Evolutionary conservation across 1,140 invertebrate genomes (phyloP).

Genomic region (Pseudomyrmex sp.): DNA sequence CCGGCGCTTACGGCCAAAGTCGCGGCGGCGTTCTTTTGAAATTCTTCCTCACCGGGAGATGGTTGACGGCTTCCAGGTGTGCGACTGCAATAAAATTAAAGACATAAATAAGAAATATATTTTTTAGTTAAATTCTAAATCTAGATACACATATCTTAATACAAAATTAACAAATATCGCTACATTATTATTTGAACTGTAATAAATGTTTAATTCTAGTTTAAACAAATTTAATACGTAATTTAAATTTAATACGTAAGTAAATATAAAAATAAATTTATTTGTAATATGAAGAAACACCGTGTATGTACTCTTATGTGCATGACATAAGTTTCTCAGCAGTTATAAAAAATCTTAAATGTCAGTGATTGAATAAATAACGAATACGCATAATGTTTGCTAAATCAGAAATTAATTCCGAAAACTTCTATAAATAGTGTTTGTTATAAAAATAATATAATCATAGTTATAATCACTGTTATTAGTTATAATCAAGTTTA

Average conservation of each 20-base stretch:
- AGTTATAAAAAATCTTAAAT: slow-evolving; percentile 64
- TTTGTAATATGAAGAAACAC: too few species aligned
- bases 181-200: background rate
- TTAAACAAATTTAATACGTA: background rate
- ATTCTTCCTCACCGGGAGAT: slow-evolving; percentile 94
- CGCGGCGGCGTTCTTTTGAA: slow-evolving; percentile 87
- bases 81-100: slow-evolving; percentile 86
- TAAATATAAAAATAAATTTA: slow-evolving; percentile 20
- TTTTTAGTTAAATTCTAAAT: background rate
- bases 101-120: background rate
- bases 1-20: slow-evolving; percentile 82
- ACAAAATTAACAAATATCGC: background rate
- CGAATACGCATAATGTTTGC: too few species aligned
- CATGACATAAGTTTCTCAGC: too few species aligned
- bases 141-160: background rate
- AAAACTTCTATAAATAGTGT: too few species aligned
- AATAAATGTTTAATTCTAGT: background rate
- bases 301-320: too few species aligned
- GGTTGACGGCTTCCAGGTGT: slow-evolving; percentile 96
- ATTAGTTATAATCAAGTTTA: too few species aligned
- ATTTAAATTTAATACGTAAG: background rate
- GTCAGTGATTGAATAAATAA: background rate
- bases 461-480: too few species aligned
- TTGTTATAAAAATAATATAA: too few species aligned
- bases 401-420: too few species aligned